Evolutionary conservation across 2,888 invertebrate species (phyloP).

Genomic region (Patella depressa): DNA sequence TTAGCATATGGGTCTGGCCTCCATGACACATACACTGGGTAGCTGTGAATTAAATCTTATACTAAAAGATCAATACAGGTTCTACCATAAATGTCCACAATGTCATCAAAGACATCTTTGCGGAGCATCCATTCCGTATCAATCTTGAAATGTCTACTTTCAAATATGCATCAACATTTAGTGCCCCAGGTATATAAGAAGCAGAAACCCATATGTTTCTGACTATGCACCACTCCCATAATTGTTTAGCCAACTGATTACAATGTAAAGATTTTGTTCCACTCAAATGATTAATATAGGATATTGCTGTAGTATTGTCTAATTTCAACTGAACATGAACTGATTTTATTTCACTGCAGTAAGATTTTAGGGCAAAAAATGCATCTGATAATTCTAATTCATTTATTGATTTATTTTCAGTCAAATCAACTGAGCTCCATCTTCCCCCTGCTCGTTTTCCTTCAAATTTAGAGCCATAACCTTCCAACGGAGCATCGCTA

Average conservation of each 20-base stretch:
- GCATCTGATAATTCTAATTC: not conserved
- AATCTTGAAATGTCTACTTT: constrained; percentile 1
- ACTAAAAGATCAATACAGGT: not conserved
- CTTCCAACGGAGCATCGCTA: not conserved
- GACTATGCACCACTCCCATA: not conserved
- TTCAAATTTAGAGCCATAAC: not conserved
- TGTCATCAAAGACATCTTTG: not conserved
- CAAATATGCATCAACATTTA: not conserved
- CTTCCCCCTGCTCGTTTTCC: not conserved
- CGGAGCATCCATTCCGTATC: not conserved
- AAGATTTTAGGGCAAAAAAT: not conserved
- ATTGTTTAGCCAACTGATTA: not conserved
- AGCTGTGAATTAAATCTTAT: constrained; percentile 3
- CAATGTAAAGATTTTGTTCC: not conserved
- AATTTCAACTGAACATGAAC: not conserved
- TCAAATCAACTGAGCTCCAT: not conserved
- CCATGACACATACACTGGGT: not conserved
- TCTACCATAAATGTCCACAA: not conserved
- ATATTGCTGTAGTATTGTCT: not conserved
- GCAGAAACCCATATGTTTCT: not conserved
- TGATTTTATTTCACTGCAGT: not conserved
- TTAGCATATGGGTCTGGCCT: not conserved
- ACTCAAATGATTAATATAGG: constrained; percentile 5
- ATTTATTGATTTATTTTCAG: not conserved
- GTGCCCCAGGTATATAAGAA: not conserved